Evolutionary conservation across 2,888 invertebrate genomes (phyloP).

Genomic region (Caradrina clavipalpis): DNA sequence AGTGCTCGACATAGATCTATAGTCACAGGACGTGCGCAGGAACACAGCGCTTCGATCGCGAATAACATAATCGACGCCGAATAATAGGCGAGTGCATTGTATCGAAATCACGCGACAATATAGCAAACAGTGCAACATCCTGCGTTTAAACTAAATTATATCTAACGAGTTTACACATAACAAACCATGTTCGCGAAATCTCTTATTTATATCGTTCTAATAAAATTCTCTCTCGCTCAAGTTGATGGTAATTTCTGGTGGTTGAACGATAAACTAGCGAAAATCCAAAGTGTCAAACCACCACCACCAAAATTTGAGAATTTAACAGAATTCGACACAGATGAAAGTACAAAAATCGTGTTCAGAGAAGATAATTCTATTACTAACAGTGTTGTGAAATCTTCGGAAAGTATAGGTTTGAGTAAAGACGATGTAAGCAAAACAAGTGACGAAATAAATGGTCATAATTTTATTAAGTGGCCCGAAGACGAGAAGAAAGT

Average conservation of each 20-base stretch:
- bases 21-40: slow-evolving; percentile 72
- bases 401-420: slow-evolving; percentile 18
- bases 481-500: slow-evolving; percentile 38
- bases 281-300: slow-evolving; percentile 70
- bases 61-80: slow-evolving; percentile 78
- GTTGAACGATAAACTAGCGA: slow-evolving; percentile 79
- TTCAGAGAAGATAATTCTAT: slow-evolving; percentile 74
- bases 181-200: slow-evolving; percentile 71
- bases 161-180: slow-evolving; percentile 63
- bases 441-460: slow-evolving; percentile 1
- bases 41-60: slow-evolving; percentile 69
- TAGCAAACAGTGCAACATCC: slow-evolving; percentile 80
- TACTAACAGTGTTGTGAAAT: slow-evolving; percentile 30
- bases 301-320: slow-evolving; percentile 77
- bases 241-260: slow-evolving; percentile 86
- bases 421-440: slow-evolving; percentile 22
- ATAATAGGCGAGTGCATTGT: slow-evolving; percentile 77
- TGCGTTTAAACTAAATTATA: slow-evolving; percentile 72
- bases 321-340: slow-evolving; percentile 79
- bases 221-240: slow-evolving; percentile 74
- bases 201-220: slow-evolving; percentile 67
- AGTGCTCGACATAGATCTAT: slow-evolving; percentile 70
- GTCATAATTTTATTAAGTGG: slow-evolving; percentile 45
- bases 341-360: slow-evolving; percentile 80
- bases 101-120: slow-evolving; percentile 78